Conservation (phyloP, 2,797 vertebrate genomes). For the Kryptolebias ocellatus region DNA sequence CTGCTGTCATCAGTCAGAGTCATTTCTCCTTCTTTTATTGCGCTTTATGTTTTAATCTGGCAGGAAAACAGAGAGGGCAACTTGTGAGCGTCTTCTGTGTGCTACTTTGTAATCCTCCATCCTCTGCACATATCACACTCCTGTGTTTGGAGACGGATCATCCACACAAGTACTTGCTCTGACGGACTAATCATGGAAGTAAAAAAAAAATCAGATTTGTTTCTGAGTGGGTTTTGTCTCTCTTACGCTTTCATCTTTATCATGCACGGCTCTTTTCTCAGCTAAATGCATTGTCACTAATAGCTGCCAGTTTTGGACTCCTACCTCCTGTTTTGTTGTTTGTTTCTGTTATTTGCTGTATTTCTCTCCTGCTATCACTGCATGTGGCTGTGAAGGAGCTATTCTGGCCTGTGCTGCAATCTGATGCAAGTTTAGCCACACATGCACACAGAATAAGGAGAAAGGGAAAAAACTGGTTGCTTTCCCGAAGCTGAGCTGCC, state of each 20-base stretch:
- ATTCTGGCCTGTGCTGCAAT: conserved; percentile 7
- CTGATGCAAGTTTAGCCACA: conserved; percentile 40
- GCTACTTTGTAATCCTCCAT: conserved; percentile 50
- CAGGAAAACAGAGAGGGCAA: conserved; percentile 12
- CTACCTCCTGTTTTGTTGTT: conserved; percentile 53
- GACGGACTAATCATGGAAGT: conserved; percentile 66
- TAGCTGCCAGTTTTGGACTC: conserved; percentile 21
- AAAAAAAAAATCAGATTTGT: conserved; percentile 54
- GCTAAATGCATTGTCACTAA: conserved; percentile 20
- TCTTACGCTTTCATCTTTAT: conserved; percentile 44
- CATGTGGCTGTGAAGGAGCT: conserved; percentile 33
- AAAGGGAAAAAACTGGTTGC: conserved; percentile 12
- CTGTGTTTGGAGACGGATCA: conserved; percentile 60
- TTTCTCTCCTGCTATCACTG: conserved; percentile 36
- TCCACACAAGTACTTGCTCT: conserved; percentile 47
- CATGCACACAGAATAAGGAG: background rate
- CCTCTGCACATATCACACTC: conserved; percentile 45
- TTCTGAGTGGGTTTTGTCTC: conserved; percentile 59
- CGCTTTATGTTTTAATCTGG: background rate
- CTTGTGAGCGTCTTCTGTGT: conserved; percentile 19
- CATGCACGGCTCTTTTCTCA: conserved; percentile 17
- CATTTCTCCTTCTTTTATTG: conserved; percentile 3
- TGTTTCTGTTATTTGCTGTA: conserved; percentile 29
- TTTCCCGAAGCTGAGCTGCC: conserved; percentile 46
- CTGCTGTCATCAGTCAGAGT: conserved; percentile 38